Evolutionary conservation across 2,888 invertebrate species (phyloP), one percentile per base, ranked within the genome.

Genomic region (Drosophila leonis): DNA sequence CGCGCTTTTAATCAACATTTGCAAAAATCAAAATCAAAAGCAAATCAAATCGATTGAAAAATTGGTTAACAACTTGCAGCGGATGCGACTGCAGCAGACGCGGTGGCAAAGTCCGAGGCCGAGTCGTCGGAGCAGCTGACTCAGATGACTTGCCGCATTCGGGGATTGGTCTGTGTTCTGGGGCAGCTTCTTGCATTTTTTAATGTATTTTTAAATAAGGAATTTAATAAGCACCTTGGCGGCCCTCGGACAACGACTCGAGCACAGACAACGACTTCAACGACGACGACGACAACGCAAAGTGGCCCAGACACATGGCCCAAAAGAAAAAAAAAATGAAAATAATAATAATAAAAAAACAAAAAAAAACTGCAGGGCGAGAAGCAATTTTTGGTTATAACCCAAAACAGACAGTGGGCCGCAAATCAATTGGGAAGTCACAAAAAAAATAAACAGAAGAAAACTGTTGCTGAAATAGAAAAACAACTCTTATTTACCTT

Each of bases 171-270:
- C 64, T 78, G 60, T 60, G 65, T 72, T 68, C 63, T 72, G 52
- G 65, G 80, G 69, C 84, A 85, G 89, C 89, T 89, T 85, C 90
- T 85, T 88, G 88, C 88, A 86, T 90, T 90, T 90, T 90, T 87
- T 90, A 86, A 87, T 87, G 86, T 88, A 90, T 88, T 87, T 87
- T 87, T 87, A 87, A 87, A 90, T 90, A 87, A 90, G 86, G 86
- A 87, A 87, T 88, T 88, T 87, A 87, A 87, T 87, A 87, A 87
- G 86, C 86, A 87, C 90, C 86, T 87, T 87, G 84, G 88, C 88
- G 72, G 82, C 77, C 89, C 67, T 75, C 86, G 87, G 74, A 89
- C 84, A 83, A 67, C 83, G 71, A 79, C 82, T 76, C 60, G 68
- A 65, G 61, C 70, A 48, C 75, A 57, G 62, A 70, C 73, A 56